A percentile compares a stretch with the other conserved stretches of the same genome.
Evolutionary conservation across 2,113 vertebrate species (phyloP).

Genomic region (Megaceryle torquata): DNA sequence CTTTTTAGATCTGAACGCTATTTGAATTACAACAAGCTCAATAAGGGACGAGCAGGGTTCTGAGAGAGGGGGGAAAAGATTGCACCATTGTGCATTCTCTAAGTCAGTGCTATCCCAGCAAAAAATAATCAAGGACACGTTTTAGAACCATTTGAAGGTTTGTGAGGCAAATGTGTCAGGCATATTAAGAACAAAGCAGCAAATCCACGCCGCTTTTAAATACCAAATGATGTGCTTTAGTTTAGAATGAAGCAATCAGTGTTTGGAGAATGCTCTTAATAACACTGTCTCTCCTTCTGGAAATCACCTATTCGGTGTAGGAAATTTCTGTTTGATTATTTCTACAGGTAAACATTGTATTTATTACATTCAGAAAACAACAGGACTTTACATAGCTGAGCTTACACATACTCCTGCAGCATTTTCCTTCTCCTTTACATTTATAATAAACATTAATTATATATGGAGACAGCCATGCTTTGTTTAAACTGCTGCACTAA

Average conservation of each 20-base stretch:
- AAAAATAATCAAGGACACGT: neutral
- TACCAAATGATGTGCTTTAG: neutral
- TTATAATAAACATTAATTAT: slow-evolving; percentile 68
- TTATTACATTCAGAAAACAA: slow-evolving; percentile 48
- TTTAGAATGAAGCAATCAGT: slow-evolving; percentile 1
- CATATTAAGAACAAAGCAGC: neutral
- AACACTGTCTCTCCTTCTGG: neutral
- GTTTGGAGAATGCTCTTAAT: neutral
- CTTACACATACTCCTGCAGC: neutral
- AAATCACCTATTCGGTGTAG: slow-evolving; percentile 23
- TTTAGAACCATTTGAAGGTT: neutral
- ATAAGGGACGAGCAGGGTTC: neutral
- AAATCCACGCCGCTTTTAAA: slow-evolving; percentile 15
- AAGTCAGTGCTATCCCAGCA: neutral
- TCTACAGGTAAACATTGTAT: slow-evolving; percentile 50
- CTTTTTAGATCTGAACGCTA: neutral
- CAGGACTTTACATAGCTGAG: slow-evolving; percentile 28
- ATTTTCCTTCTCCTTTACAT: slow-evolving; percentile 7
- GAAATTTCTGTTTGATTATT: slow-evolving; percentile 49
- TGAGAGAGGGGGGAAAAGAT: neutral
- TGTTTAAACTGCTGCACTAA: slow-evolving; percentile 67
- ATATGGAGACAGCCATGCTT: slow-evolving; percentile 47
- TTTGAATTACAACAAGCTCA: neutral
- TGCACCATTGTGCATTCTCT: neutral
- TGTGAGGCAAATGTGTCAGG: neutral